Percentiles rank a stretch among this genome's conserved stretches.
These are phyloP conservation scores for Pachydiplax longipennis DNA, from an alignment of 2,888 invertebrate species.

Conservation along the genomic window DNA sequence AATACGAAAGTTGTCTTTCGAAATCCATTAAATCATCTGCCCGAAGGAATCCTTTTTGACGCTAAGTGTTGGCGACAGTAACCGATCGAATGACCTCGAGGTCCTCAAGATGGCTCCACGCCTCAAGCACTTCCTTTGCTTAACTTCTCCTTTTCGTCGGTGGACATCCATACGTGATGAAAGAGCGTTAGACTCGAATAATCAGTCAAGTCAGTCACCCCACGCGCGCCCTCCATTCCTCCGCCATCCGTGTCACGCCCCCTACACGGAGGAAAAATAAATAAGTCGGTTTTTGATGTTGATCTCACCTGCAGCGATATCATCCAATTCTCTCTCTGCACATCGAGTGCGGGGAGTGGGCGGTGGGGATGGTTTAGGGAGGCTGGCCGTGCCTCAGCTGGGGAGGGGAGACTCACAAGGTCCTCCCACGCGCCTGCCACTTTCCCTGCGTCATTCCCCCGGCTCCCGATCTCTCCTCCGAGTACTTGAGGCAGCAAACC, in stretches of 20 bases:
- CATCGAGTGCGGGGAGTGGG: not conserved
- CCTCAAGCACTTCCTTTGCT: not conserved
- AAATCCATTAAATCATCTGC: not conserved
- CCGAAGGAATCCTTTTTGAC: not conserved
- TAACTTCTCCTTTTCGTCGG: not conserved
- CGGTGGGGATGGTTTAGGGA: not conserved
- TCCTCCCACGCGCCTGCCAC: not conserved
- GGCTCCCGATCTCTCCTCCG: not conserved
- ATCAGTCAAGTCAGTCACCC: not conserved
- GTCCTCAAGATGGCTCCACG: not conserved
- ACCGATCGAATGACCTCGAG: not conserved
- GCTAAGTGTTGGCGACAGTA: not conserved
- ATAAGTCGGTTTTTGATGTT: not conserved
- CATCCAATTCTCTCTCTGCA: not conserved
- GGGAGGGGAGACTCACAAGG: not conserved
- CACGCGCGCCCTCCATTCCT: not conserved
- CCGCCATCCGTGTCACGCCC: not conserved
- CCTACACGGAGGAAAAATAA: not conserved
- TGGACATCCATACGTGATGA: not conserved
- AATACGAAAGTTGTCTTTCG: not conserved
- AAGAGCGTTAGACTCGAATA: not conserved
- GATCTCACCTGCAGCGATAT: not conserved
- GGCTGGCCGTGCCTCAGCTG: slow-evolving; percentile 5
- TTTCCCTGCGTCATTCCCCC: slow-evolving; percentile 10
- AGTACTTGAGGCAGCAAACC: not conserved